phyloP scores from a whole-genome alignment of 1,140 invertebrate genomes.

The Adoxophyes honmai region DNA sequence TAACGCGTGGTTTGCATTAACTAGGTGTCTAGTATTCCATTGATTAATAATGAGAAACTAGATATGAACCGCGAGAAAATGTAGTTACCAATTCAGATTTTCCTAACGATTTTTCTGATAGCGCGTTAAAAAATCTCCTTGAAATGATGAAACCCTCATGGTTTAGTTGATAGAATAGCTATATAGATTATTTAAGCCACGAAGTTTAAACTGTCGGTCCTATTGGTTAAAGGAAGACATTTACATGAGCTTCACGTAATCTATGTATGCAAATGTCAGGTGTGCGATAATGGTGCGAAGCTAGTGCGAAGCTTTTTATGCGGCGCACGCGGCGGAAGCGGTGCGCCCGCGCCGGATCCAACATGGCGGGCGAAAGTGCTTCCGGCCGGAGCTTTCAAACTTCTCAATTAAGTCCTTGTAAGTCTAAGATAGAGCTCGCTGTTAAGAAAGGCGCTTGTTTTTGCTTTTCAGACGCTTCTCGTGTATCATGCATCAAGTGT shows the following conservation, averaged over 20 bases:
- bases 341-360: conserved; percentile 66
- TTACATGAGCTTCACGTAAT: conserved; percentile 64
- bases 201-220: too few relatives aligned
- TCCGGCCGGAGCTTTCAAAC: conserved; percentile 57
- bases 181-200: too few relatives aligned
- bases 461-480: background rate
- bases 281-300: conserved; percentile 61
- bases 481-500: too few relatives aligned
- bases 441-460: background rate
- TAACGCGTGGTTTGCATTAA: conserved; percentile 31
- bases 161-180: too few relatives aligned
- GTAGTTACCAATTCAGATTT: too few relatives aligned
- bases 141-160: too few relatives aligned
- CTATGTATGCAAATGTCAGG: conserved; percentile 63
- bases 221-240: too few relatives aligned
- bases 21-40: conserved; percentile 1
- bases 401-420: conserved; percentile 56
- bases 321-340: conserved; percentile 71
- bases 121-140: too few relatives aligned
- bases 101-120: too few relatives aligned
- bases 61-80: too few relatives aligned
- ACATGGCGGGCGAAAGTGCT: conserved; percentile 74
- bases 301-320: conserved; percentile 52
- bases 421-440: background rate
- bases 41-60: background rate